Evolutionary conservation across 2,113 vertebrate genomes (phyloP).

Genomic region (Ceratotherium simum): DNA sequence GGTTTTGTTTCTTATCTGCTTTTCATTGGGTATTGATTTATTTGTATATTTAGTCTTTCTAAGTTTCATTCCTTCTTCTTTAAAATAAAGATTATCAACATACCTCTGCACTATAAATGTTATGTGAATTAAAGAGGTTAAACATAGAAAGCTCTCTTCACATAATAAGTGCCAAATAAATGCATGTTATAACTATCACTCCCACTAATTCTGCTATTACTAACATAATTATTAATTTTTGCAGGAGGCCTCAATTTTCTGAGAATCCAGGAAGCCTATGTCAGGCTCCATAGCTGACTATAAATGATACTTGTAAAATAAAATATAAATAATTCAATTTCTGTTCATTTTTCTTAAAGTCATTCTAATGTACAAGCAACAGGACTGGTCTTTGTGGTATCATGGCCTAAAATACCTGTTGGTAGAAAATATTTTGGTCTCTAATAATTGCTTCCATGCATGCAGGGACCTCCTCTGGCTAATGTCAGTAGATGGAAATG

Average conservation of each 20-base stretch:
- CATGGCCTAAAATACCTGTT: neutral
- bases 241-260: neutral
- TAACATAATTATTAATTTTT: neutral
- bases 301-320: conserved; percentile 31
- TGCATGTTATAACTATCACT: neutral
- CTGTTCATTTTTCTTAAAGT: neutral
- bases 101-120: neutral
- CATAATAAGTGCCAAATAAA: neutral
- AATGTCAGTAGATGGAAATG: conserved; percentile 50
- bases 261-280: neutral
- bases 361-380: neutral
- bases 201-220: neutral
- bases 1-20: neutral
- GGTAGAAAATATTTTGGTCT: conserved; percentile 27
- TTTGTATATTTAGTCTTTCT: neutral
- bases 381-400: neutral
- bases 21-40: neutral
- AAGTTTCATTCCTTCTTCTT: neutral
- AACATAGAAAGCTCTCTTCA: neutral
- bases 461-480: neutral
- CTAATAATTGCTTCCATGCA: conserved; percentile 23
- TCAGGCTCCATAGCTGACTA: neutral
- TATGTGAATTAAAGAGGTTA: neutral
- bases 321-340: conserved; percentile 22
- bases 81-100: neutral